A percentile compares a stretch with the other conserved stretches of the same genome.
These are phyloP conservation scores for Trachymyrmex cornetzi DNA, from an alignment of 1,140 invertebrate genomes.

Conservation along the genomic window DNA sequence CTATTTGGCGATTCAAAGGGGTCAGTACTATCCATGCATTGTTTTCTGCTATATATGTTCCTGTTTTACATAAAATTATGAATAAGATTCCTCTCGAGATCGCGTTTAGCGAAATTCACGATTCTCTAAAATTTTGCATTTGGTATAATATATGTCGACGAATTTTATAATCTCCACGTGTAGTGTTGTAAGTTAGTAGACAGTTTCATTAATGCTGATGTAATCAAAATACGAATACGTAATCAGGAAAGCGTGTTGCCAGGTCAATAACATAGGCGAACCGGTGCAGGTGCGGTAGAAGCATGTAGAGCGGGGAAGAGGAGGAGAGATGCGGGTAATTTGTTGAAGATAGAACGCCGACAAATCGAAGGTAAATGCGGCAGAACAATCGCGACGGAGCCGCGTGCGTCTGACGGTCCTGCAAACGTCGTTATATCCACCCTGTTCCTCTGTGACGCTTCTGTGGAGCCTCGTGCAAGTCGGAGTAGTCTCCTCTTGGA, in stretches of 20 bases:
- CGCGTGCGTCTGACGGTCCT: slow-evolving; percentile 81
- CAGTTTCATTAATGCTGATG: slow-evolving; percentile 17
- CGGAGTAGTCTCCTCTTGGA: slow-evolving; percentile 64
- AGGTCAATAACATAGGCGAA: not conserved
- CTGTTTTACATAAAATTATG: slow-evolving; percentile 21
- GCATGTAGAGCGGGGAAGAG: not conserved
- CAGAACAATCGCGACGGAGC: slow-evolving; percentile 50
- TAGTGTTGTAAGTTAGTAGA: not conserved
- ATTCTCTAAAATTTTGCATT: not conserved
- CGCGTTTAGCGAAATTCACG: not conserved
- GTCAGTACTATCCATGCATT: slow-evolving; percentile 1
- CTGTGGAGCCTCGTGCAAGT: slow-evolving; percentile 45
- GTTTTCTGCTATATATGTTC: not conserved
- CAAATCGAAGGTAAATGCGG: slow-evolving; percentile 68
- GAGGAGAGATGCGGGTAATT: slow-evolving; percentile 34
- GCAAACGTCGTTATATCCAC: slow-evolving; percentile 70
- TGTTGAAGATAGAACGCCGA: slow-evolving; percentile 32
- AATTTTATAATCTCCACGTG: not conserved
- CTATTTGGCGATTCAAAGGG: slow-evolving; percentile 6
- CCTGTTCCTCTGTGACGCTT: slow-evolving; percentile 34
- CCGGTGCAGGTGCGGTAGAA: slow-evolving; percentile 36
- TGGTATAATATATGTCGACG: too few relatives aligned
- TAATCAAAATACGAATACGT: not conserved
- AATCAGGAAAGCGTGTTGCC: slow-evolving; percentile 34
- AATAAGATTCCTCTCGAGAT: not conserved